phyloP scores from a whole-genome alignment of 2,888 invertebrate genomes.

The Oegoconia quadripuncta region DNA sequence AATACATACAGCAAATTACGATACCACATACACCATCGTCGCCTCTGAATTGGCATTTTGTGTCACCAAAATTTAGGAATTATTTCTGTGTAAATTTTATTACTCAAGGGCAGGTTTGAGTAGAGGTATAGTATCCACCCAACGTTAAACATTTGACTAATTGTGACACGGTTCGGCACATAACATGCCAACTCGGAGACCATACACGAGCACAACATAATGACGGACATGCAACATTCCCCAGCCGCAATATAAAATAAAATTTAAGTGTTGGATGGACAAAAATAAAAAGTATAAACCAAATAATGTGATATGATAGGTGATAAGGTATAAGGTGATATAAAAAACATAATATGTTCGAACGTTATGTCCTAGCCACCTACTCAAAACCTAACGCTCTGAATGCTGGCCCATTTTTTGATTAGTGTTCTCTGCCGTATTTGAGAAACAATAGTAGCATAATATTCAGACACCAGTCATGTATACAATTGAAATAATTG shows the following conservation, averaged over 20 bases:
- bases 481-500: background rate
- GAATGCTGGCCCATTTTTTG: slow-evolving; percentile 22
- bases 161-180: background rate
- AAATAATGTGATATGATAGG: slow-evolving; percentile 54
- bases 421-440: background rate
- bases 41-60: slow-evolving; percentile 33
- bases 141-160: too few relatives aligned
- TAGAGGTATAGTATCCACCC: too few relatives aligned
- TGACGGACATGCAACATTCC: slow-evolving; percentile 72
- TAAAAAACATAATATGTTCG: slow-evolving; percentile 26
- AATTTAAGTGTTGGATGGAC: slow-evolving; percentile 72
- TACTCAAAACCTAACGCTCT: slow-evolving; percentile 20
- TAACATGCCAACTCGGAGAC: slow-evolving; percentile 7
- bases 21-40: slow-evolving; percentile 22
- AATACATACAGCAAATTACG: slow-evolving; percentile 39
- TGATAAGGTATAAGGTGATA: slow-evolving; percentile 63
- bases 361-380: slow-evolving; percentile 29
- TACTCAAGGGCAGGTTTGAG: too few relatives aligned
- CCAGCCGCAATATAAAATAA: slow-evolving; percentile 72
- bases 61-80: too few relatives aligned
- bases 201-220: slow-evolving; percentile 39
- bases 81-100: too few relatives aligned
- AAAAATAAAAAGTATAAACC: slow-evolving; percentile 50
- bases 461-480: slow-evolving; percentile 1
- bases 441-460: background rate